Evolutionary conservation across 2,797 vertebrate species (phyloP), one percentile per base, ranked within the genome.

Genomic region (Sebastes hopkinsi): DNA sequence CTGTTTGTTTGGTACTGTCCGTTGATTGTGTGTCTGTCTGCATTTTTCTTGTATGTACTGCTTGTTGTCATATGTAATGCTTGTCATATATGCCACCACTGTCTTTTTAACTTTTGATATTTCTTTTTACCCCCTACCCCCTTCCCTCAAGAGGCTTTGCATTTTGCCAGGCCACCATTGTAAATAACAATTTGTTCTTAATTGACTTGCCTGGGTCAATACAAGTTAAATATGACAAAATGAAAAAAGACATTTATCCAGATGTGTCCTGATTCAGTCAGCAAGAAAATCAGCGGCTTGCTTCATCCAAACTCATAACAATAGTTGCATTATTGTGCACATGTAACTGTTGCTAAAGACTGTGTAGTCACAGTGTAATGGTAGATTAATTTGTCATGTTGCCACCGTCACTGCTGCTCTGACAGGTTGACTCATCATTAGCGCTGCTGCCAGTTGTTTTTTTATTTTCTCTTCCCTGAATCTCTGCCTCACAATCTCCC

Each of bases 391-490:
- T 79, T 62, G 25, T 87, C 59, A 72, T 72, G 59, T 66, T 67
- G 61, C 56, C 74, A 55, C 20, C 23, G 50, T 72, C 34, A 23
- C 54, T 81, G 74, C 69, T 81, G 87, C 80, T 84, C 29, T 83
- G 79, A 80, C 77, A 81, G 75, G 68, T 82, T 75, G 71, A 77
- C 82, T 83, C 34, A 38, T 88, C 61, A 66, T 72, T 70, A 78
- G 67, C 38, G 1, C 3, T 20, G 42, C 60, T 68, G 66, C 67
- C 84, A 86, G 62, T 76, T 82, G 65, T n/a, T 83, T 89, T 82
- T 82, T 88, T 70, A 75, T 80, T 81, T 82, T 55, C 71, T 73
- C 76, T 34, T 75, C 66, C 46, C 61, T 81, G 71, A 78, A 75
- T 73, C 75, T 72, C 73, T 72, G 75, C 34, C 55, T 32, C 55